Base-by-base conservation (phyloP, 1,140 invertebrate genomes). In the Papilio xuthus region DNA sequence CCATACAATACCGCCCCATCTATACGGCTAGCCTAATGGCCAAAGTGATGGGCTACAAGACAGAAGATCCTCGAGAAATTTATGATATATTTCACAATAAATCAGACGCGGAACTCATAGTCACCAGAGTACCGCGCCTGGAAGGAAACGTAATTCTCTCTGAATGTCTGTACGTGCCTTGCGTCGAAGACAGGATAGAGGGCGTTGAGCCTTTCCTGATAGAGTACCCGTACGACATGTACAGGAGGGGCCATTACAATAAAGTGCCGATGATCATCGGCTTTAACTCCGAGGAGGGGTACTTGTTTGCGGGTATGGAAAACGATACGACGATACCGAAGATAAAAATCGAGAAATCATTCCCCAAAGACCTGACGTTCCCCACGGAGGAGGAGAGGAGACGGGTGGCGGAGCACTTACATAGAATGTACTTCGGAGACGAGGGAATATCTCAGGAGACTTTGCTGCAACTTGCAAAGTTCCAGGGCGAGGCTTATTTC, bases 231-330 rank as follows among this genome's bases (percentile, higher is more conserved):
- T 83, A 85, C 47, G 79, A 89, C 73, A 77, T 87, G 41, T 71
- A 92, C 8, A 74, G 37, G 1, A 85, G 77, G 80, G 90, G 90
- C 26, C 78, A 85, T 12, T 92, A 89, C 47, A 88, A 90, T 41
- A 91, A 92, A 83, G 87, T 93, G 0, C 92, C 92, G 13, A 78
- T 90, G 67, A 89, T 93, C 18, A 85, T 92, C 70, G 92, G 91
- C 0, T 20, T 71, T 2, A 93, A 85, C 67, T 84, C 74, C 28
- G 83, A 88, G 70, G 91, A 93, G 85, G 92, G 90, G 2, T 81
- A 87, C 15, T 77, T 91, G 7, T 87, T 92, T 77, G 74, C 81
- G 12, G 73, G 60, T 4, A 67, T 82, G 63, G 91, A 93, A 73
- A 88, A 88, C 70, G 81, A 86, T 10, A 86, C 85, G 10, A 83